Conservation (phyloP, 2,888 invertebrate genomes). For the Acronicta psi region DNA sequence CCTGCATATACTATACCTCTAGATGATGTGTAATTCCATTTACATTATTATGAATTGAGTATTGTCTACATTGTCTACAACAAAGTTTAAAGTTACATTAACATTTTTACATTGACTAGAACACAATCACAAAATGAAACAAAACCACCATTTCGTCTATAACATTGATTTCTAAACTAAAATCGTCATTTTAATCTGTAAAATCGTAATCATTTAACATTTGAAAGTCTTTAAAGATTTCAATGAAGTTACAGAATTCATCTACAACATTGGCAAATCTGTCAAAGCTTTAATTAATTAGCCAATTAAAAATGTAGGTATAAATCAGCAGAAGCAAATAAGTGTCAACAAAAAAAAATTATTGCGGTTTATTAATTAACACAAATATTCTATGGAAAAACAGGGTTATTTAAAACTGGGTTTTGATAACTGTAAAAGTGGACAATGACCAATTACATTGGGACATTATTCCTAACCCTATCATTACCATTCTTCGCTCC, state of each 20-base stretch:
- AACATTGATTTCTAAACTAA: slow-evolving; percentile 7
- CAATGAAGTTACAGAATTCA: too few relatives aligned
- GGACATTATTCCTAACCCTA: slow-evolving; percentile 73
- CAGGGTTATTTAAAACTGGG: neutral
- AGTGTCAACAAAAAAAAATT: too few relatives aligned
- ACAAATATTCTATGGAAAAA: slow-evolving; percentile 30
- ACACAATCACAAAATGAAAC: slow-evolving; percentile 48
- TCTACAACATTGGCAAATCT: neutral
- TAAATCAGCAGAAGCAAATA: too few relatives aligned
- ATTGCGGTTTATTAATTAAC: neutral
- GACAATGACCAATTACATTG: slow-evolving; percentile 67
- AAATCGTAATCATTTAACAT: neutral
- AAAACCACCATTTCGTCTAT: slow-evolving; percentile 9
- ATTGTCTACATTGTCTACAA: slow-evolving; percentile 43
- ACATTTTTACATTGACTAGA: slow-evolving; percentile 51
- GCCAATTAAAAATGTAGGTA: too few relatives aligned
- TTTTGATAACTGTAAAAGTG: slow-evolving; percentile 7
- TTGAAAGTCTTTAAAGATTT: too few relatives aligned
- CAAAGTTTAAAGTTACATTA: slow-evolving; percentile 35
- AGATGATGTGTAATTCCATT: too few relatives aligned
- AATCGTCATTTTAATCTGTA: neutral
- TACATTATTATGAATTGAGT: too few relatives aligned
- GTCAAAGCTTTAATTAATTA: too few relatives aligned
- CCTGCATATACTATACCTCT: too few relatives aligned
- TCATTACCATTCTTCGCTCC: slow-evolving; percentile 73